Evolutionary conservation across 1,140 invertebrate genomes (phyloP), one percentile per base, ranked within the genome.

Genomic region (Drosophila neocordata): DNA sequence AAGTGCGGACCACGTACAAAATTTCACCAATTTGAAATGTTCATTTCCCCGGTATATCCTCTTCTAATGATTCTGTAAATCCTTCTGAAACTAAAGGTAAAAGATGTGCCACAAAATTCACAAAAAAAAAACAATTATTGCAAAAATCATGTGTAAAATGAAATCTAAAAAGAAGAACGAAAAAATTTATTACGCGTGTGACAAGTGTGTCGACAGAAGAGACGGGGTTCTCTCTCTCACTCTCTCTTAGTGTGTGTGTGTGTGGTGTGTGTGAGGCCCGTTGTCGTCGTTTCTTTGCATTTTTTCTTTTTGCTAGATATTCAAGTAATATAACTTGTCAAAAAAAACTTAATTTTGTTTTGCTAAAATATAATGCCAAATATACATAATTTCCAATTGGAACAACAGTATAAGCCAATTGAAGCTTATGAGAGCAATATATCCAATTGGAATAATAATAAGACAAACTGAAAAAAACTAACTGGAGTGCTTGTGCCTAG

Each of bases 251-350:
- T 59, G 62, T 55, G 59, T 34, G 61, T 31, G 52, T 51, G 59
- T 69, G 22, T 63, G 66, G 44, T 18, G 68, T 62, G 67, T 61
- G 74, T 41, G 59, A 69, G 63, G 56, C 51, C 63, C 69, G 84
- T 65, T 83, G 77, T 68, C 77, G 81, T 85, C 82, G 81, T 87
- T 73, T 85, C 81, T 84, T 84, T 85, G 77, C 82, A 77, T 77
- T 85, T 84, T 44, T 48, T 48, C 41, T 20, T 48, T 79, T 84
- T 69, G 77, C 77, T 87, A 81, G 67, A 87, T 75, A 81, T 69
- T 75, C 77, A 85, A 76, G 15, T 69, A 67, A 56, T 44, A 48
- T 31, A 48, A 48, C 18, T 48, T 8, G 18, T 48, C 20, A 11
- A 48, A 15, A 38, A 51, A 60, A 35, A 31, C n/a, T n/a, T 48